phyloP scores from a whole-genome alignment of 2,888 invertebrate species.

The Mellilla xanthometata region DNA sequence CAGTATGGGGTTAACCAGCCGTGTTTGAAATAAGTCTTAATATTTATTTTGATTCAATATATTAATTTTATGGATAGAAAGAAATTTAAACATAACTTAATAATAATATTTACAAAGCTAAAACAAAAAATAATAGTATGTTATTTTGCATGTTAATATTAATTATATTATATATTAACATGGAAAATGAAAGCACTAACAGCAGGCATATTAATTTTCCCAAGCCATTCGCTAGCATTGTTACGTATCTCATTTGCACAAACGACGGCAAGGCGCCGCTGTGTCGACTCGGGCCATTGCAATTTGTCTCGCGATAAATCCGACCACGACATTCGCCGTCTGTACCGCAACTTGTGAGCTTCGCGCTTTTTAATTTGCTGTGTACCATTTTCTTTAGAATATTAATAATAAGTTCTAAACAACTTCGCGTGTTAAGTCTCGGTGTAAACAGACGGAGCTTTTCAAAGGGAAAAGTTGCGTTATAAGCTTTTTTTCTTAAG shows the following conservation, averaged over 20 bases:
- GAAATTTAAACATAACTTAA: no score
- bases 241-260: slow-evolving; percentile 69
- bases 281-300: slow-evolving; percentile 51
- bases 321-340: slow-evolving; percentile 70
- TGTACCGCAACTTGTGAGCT: slow-evolving; percentile 50
- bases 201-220: slow-evolving; percentile 60
- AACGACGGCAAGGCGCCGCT: slow-evolving; percentile 45
- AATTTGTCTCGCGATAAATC: slow-evolving; percentile 76
- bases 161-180: slow-evolving; percentile 7
- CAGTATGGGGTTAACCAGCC: no score
- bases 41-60: no score
- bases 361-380: slow-evolving; percentile 43
- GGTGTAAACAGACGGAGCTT: slow-evolving; percentile 11
- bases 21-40: no score
- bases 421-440: slow-evolving; percentile 11
- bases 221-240: slow-evolving; percentile 59
- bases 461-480: slow-evolving; percentile 16
- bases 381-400: slow-evolving; percentile 19
- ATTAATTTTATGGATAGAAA: no score
- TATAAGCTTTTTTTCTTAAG: slow-evolving; percentile 3
- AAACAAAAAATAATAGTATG: no score
- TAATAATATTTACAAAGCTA: no score
- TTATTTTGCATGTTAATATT: no score
- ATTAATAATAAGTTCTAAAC: slow-evolving; percentile 14
- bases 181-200: slow-evolving; percentile 16